These are phyloP conservation scores for Heteronetta atricapilla DNA, from an alignment of 2,113 vertebrate species.

Conservation along the genomic window DNA sequence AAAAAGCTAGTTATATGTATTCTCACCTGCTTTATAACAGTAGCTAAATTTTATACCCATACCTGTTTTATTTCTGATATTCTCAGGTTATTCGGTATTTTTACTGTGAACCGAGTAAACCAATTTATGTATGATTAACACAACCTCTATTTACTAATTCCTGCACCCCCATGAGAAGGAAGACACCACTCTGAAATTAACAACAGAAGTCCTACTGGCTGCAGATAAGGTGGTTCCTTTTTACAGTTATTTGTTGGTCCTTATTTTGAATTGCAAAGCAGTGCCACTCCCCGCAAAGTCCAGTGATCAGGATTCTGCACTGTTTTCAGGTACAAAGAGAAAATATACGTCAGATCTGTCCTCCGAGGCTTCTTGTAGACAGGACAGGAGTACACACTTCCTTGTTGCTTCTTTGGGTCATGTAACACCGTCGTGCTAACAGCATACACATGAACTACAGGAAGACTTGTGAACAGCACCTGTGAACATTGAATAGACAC, in stretches of 20 bases:
- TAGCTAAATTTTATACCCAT: background rate
- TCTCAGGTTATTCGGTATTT: background rate
- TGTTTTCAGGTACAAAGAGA: constrained; percentile 77
- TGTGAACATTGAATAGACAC: constrained; percentile 15
- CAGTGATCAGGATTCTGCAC: constrained; percentile 79
- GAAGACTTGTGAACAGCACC: constrained; percentile 85
- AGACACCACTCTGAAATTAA: background rate
- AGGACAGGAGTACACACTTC: constrained; percentile 79
- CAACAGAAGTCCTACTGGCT: background rate
- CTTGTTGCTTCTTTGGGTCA: constrained; percentile 60
- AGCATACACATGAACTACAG: constrained; percentile 85
- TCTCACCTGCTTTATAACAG: background rate
- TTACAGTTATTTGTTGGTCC: background rate
- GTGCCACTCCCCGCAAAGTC: constrained; percentile 81
- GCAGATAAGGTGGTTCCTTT: background rate
- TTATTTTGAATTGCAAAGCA: constrained; percentile 84
- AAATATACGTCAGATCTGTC: constrained; percentile 86
- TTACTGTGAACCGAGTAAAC: background rate
- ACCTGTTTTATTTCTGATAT: background rate
- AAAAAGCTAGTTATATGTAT: background rate
- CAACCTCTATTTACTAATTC: background rate
- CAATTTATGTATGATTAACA: background rate
- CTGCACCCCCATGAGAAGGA: background rate
- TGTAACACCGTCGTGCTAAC: constrained; percentile 63
- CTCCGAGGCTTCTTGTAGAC: constrained; percentile 84